phyloP scores from a whole-genome alignment of 1,140 invertebrate species.

The Drosophila insularis region DNA sequence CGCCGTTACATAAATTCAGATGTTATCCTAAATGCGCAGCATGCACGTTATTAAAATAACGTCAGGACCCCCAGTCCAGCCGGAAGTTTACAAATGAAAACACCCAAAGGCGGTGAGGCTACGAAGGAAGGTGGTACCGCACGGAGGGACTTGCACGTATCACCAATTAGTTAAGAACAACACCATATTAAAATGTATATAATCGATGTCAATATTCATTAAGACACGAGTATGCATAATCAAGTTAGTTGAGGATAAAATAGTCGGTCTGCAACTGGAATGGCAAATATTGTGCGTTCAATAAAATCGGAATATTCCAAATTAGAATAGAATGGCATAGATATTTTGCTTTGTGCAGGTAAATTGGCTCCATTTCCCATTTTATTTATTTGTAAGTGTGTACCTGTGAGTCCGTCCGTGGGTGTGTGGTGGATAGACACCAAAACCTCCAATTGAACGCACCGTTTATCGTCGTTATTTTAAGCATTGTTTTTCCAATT shows the following conservation, averaged over 20 bases:
- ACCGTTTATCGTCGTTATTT: constrained; percentile 10
- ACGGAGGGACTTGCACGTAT: constrained; percentile 22
- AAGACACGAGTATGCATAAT: constrained; percentile 31
- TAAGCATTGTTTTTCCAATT: constrained; percentile 18
- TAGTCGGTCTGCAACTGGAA: background rate
- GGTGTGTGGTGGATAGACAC: background rate
- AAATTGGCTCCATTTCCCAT: constrained; percentile 7
- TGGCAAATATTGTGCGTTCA: background rate
- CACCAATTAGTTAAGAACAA: constrained; percentile 17
- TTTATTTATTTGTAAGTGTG: background rate
- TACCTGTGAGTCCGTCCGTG: background rate
- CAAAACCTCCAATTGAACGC: background rate
- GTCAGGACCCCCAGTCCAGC: constrained; percentile 34
- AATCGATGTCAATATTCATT: constrained; percentile 33
- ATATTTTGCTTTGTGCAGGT: background rate
- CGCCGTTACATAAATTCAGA: constrained; percentile 81
- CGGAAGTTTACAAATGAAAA: constrained; percentile 52
- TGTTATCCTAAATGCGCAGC: constrained; percentile 81
- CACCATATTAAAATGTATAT: constrained; percentile 35
- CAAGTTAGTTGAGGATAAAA: background rate
- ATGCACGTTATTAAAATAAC: constrained; percentile 80
- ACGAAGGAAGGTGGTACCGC: constrained; percentile 5
- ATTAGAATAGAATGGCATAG: background rate
- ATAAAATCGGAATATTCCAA: background rate
- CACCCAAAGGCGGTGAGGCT: constrained; percentile 1